Percentiles rank a stretch among this genome's conserved stretches.
Evolutionary conservation across 2,113 vertebrate species (phyloP).

Genomic region (Speoplatyrhinus poulsoni): DNA sequence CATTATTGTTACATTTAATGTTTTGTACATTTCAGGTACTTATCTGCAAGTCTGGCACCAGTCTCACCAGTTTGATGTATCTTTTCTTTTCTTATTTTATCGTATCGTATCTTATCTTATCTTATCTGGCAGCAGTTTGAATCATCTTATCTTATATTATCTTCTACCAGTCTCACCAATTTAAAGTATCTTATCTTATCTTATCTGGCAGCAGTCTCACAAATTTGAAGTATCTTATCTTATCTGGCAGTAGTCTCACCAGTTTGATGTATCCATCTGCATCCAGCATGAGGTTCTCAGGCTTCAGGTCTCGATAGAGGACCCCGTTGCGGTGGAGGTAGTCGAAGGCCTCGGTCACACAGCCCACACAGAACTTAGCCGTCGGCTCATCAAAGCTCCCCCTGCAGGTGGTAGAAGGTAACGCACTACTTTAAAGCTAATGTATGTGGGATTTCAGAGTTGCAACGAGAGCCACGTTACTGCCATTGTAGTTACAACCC

Average conservation of each 20-base stretch:
- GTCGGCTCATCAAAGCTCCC: slow-evolving; percentile 90
- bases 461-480: too few species aligned
- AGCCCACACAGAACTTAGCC: slow-evolving; percentile 89
- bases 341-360: slow-evolving; percentile 91
- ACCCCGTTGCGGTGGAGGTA: slow-evolving; percentile 90
- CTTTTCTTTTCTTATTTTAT: too few species aligned
- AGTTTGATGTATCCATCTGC: slow-evolving; percentile 90
- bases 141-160: not conserved
- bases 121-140: too few species aligned
- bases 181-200: not conserved
- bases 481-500: too few species aligned
- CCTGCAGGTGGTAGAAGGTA: slow-evolving; percentile 65
- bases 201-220: too few species aligned
- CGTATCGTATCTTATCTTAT: not conserved
- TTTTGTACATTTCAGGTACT: too few species aligned
- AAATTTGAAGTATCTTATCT: too few species aligned
- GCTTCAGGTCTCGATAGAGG: slow-evolving; percentile 92
- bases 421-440: not conserved
- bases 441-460: too few species aligned
- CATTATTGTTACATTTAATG: too few species aligned
- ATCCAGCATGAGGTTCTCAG: slow-evolving; percentile 93
- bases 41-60: too few species aligned
- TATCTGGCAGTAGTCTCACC: slow-evolving; percentile 74
- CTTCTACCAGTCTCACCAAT: too few species aligned
- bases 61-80: too few species aligned